These are phyloP conservation scores for Microcaecilia unicolor DNA, from an alignment of 2,797 vertebrate genomes.

Conservation along the genomic window DNA sequence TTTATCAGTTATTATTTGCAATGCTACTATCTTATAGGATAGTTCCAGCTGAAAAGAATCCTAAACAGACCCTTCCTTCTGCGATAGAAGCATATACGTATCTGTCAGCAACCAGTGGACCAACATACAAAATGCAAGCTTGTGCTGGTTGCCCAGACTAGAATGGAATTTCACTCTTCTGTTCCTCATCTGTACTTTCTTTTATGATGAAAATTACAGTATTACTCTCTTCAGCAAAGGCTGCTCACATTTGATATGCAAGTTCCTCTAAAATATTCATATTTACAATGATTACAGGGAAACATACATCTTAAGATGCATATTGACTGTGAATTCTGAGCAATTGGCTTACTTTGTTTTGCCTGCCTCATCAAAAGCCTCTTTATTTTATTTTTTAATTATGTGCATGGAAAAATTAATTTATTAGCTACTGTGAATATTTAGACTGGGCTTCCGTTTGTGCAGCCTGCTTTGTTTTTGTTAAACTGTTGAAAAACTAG, in stretches of 20 bases:
- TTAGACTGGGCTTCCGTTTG: too few relatives aligned
- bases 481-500: too few relatives aligned
- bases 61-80: neutral
- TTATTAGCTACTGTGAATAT: too few relatives aligned
- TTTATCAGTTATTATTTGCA: too few relatives aligned
- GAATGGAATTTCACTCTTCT: neutral
- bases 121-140: neutral
- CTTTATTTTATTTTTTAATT: too few relatives aligned
- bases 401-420: too few relatives aligned
- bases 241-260: constrained; percentile 33
- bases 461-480: too few relatives aligned
- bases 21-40: too few relatives aligned
- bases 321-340: constrained; percentile 11
- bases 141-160: constrained; percentile 5
- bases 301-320: constrained; percentile 8
- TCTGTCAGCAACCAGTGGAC: neutral
- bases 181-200: constrained; percentile 10
- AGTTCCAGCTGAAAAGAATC: too few relatives aligned
- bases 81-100: neutral
- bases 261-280: constrained; percentile 41
- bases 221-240: constrained; percentile 47
- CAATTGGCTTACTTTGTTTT: constrained; percentile 14
- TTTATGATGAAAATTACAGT: constrained; percentile 55
- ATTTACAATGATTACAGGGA: constrained; percentile 29
- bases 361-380: constrained; percentile 1